Conservation (phyloP, 2,888 invertebrate genomes). For the Spatulosminthurus flaviceps region DNA sequence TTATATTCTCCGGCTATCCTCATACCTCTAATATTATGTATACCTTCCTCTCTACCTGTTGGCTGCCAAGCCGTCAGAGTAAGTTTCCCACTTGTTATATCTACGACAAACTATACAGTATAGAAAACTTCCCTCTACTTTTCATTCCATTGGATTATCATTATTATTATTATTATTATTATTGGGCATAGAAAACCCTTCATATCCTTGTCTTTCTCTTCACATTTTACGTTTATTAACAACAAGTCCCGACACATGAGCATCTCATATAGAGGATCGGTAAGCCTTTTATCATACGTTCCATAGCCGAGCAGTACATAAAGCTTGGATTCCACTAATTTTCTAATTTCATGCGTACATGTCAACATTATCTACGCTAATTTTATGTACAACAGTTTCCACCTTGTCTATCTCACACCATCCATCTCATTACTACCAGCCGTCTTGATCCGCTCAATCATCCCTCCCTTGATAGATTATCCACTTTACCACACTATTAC, state of each 20-base stretch:
- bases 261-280: neutral
- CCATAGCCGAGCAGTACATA: slow-evolving; percentile 7
- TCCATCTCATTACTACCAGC: slow-evolving; percentile 20
- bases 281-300: slow-evolving; percentile 3
- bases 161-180: too few relatives aligned
- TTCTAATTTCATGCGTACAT: slow-evolving; percentile 33
- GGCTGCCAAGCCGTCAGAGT: neutral
- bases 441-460: slow-evolving; percentile 4
- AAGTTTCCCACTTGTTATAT: neutral
- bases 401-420: neutral
- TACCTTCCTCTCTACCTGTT: neutral
- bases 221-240: slow-evolving; percentile 36
- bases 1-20: too few relatives aligned
- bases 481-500: too few relatives aligned
- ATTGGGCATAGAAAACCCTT: slow-evolving; percentile 4
- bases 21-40: too few relatives aligned
- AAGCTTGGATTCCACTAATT: slow-evolving; percentile 32
- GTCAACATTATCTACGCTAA: slow-evolving; percentile 32
- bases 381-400: slow-evolving; percentile 21
- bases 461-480: too few relatives aligned
- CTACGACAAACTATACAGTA: too few relatives aligned
- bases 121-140: slow-evolving; percentile 10
- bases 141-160: slow-evolving; percentile 24
- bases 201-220: slow-evolving; percentile 31
- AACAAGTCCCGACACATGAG: neutral